These are phyloP conservation scores for Calephelis virginiensis DNA, from an alignment of 1,140 invertebrate genomes.

Conservation along the genomic window DNA sequence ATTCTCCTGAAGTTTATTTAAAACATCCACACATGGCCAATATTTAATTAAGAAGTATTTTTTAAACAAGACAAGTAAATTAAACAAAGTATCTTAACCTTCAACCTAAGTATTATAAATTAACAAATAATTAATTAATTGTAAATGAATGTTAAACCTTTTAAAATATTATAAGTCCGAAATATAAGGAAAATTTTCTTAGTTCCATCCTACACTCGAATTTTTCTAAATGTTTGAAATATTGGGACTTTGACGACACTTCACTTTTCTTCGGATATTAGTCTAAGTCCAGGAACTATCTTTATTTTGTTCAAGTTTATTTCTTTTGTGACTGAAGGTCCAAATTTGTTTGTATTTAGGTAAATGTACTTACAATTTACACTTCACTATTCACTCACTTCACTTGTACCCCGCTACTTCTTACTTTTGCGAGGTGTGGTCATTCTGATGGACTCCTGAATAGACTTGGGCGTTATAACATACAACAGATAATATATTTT, in stretches of 20 bases:
- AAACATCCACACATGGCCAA: neutral
- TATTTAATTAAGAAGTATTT: too few species aligned
- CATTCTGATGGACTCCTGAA: too few species aligned
- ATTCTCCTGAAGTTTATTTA: constrained; percentile 16
- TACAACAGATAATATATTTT: too few species aligned
- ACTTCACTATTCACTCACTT: constrained; percentile 8
- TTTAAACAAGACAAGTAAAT: neutral
- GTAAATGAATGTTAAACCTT: neutral
- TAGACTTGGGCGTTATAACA: too few species aligned
- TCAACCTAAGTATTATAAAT: neutral
- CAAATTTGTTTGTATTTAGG: neutral
- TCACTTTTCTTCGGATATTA: constrained; percentile 9
- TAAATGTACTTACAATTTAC: neutral
- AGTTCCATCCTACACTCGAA: neutral
- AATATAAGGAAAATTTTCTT: neutral
- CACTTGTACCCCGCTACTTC: neutral
- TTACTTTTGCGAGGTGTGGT: neutral
- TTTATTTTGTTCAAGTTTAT: constrained; percentile 2
- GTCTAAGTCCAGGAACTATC: constrained; percentile 13
- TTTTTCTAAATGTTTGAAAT: constrained; percentile 19
- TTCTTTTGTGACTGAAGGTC: constrained; percentile 8
- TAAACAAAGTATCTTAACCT: neutral
- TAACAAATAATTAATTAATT: neutral
- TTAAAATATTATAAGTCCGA: neutral
- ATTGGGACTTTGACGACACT: neutral